phyloP scores from a whole-genome alignment of 2,797 vertebrate genomes.

The Toxotes lorentzi region DNA sequence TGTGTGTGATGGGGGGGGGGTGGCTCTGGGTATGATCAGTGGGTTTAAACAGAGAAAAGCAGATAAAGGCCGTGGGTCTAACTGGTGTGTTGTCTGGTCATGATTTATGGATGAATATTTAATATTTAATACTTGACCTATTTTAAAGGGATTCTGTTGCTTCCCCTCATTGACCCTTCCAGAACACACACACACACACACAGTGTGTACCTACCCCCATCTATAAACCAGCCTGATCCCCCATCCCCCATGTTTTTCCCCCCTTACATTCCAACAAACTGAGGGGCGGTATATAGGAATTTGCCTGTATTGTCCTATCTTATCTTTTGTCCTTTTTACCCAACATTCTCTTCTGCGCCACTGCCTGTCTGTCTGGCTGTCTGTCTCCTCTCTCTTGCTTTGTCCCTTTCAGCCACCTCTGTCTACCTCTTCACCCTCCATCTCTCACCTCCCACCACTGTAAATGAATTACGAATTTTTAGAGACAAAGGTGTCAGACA shows the following conservation, averaged over 20 bases:
- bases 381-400: slow-evolving; percentile 22
- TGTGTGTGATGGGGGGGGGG: not conserved
- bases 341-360: slow-evolving; percentile 56
- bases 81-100: slow-evolving; percentile 51
- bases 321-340: slow-evolving; percentile 67
- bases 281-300: slow-evolving; percentile 57
- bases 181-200: slow-evolving; percentile 28
- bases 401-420: not conserved
- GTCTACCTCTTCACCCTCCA: not conserved
- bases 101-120: slow-evolving; percentile 74
- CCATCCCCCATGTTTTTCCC: slow-evolving; percentile 58
- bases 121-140: slow-evolving; percentile 78
- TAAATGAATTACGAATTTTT: slow-evolving; percentile 4
- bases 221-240: slow-evolving; percentile 32
- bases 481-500: slow-evolving; percentile 27
- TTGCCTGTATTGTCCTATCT: slow-evolving; percentile 58
- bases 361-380: slow-evolving; percentile 46
- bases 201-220: slow-evolving; percentile 44
- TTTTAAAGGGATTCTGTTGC: slow-evolving; percentile 56
- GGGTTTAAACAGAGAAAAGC: slow-evolving; percentile 52
- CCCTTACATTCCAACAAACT: slow-evolving; percentile 65
- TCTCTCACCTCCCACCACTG: slow-evolving; percentile 7
- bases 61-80: slow-evolving; percentile 38
- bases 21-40: slow-evolving; percentile 1
- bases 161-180: slow-evolving; percentile 55